Base-by-base conservation (phyloP, 2,888 invertebrate species). In the Beris morrisii region DNA sequence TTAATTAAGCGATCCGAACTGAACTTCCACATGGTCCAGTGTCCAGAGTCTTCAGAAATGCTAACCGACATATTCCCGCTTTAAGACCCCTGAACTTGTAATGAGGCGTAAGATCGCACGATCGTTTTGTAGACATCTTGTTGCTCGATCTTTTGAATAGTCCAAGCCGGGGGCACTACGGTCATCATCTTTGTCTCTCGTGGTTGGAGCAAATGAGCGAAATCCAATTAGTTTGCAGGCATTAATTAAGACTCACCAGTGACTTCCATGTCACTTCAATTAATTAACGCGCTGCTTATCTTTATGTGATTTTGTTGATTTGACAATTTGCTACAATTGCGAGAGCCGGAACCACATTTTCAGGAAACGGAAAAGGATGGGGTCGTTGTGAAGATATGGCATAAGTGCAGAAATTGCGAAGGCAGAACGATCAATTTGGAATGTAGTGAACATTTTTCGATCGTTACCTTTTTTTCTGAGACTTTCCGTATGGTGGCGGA, bases 241-340 rank as follows among this genome's bases (percentile, higher is more conserved):
- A 52, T 52, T 52, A 52, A 52, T 52, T 52, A 52, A 52, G 28
- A 52, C 7, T 11, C 52, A 22, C 52, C 52, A 6, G 15, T 52
- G 52, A 52, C 52, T 52, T 52, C 22, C 5, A 6, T 52, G 52
- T 28, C 52, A 52, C 52, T 52, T 15, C 52, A 52, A 52, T 52
- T 52, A 52, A 28, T 22, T 15, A 11, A 7, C 22, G 11, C 15
- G 28, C 22, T 52, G 15, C 28, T 9, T 11, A n/a, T 28, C 55
- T 55, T 57, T 38, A 57, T 57, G 57, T 38, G 57, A 57, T 57
- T 57, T 57, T 38, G 12, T 57, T 13, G 22, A 57, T 57, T 43
- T 57, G 44, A 38, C 57, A 57, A 22, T 22, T 22, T 22, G 22
- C 22, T 22, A 22, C 22, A 22, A 22, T 22, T 22, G 22, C 22